Conservation (phyloP, 2,113 vertebrate species). For the zebrafish (Danio rerio) region DNA sequence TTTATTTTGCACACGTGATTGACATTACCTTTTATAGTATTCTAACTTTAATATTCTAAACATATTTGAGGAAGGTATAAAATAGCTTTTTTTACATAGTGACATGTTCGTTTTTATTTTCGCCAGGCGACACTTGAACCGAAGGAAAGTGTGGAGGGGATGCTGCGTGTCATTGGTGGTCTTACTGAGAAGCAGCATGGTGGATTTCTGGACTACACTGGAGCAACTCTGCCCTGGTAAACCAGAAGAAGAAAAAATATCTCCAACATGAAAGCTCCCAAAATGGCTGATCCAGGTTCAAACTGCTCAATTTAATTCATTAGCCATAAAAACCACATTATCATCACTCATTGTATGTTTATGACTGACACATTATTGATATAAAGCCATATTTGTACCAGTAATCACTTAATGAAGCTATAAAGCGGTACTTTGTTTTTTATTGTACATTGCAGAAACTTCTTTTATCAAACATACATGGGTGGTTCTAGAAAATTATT, state of each 20-base stretch:
- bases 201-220: slow-evolving; percentile 46
- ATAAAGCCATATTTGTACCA: too few species aligned
- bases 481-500: too few species aligned
- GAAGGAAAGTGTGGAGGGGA: slow-evolving; percentile 29
- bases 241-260: background rate
- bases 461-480: too few species aligned
- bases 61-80: too few species aligned
- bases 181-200: slow-evolving; percentile 44
- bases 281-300: background rate
- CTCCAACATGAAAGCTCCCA: background rate
- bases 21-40: too few species aligned
- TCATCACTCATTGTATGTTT: too few species aligned
- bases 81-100: background rate
- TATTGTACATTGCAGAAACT: too few species aligned
- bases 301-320: background rate
- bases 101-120: background rate
- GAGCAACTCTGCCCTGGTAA: slow-evolving; percentile 43
- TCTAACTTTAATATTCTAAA: too few species aligned
- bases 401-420: too few species aligned
- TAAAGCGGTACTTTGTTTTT: too few species aligned
- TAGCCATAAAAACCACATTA: background rate
- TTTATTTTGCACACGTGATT: too few species aligned
- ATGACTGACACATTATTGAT: too few species aligned
- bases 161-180: slow-evolving; percentile 39
- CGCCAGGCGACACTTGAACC: slow-evolving; percentile 42